Evolutionary conservation across 2,888 invertebrate species (phyloP), one percentile per base, ranked within the genome.

Genomic region (Drosophila emarginata): DNA sequence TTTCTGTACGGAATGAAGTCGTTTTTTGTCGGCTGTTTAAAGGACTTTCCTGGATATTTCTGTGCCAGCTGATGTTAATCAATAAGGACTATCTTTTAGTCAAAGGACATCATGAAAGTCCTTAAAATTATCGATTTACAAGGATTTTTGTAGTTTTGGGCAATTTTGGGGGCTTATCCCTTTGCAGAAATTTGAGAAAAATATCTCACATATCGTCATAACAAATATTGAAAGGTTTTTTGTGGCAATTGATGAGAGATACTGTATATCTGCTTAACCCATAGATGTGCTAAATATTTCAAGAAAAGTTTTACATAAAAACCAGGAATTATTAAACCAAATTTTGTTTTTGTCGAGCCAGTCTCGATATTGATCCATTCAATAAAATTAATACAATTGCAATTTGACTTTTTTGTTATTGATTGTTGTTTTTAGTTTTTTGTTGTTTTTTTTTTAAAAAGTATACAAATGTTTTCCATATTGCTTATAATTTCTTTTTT

Each of bases 391-490:
- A 45, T 4, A 45, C 45, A 45, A 21, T 21, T 45, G 18, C 45
- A 45, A 9, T n/a, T 45, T 45, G 18, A 12, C n/a, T 14, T 45
- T 45, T 45, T 45, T 45, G 45, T 45, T 45, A 11, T 45, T 4
- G 18, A 45, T 45, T 45, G 45, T n/a, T 36, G 36, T 37, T 45
- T 15, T 45, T 15, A 2, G 18, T 40, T 45, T 21, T 18, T 3
- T 45, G 2, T 45, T 45, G 9, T 45, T 18, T 45, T 45, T 45
- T 45, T 45, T n/a, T 11, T 14, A 12, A 21, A 45, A 45, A 45
- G 45, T 45, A 21, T 45, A 45, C 45, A 45, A 45, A 45, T 45
- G 18, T 54, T 36, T 18, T 56, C 45, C 9, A 45, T 45, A 45
- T 45, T 45, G 45, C 45, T 21, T 37, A 36, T 14, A n/a, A 56